These are phyloP conservation scores for Scalopus aquaticus DNA, from an alignment of 2,113 vertebrate genomes.

Conservation along the genomic window DNA sequence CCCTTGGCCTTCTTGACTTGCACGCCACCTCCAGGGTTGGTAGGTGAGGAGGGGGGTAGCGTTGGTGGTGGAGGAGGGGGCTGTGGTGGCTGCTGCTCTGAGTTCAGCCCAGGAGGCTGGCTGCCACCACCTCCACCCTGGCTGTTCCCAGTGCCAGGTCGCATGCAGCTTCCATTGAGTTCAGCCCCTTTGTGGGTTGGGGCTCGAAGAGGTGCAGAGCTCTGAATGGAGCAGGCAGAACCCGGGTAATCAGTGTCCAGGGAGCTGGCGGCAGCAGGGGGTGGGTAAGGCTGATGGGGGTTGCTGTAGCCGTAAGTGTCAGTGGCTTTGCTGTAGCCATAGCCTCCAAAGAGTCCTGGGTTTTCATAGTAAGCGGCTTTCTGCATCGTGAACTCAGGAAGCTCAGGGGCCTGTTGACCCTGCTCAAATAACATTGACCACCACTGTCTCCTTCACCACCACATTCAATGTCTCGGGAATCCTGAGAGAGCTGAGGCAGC, in stretches of 20 bases:
- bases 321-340: conserved; percentile 94
- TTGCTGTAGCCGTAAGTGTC: conserved; percentile 93
- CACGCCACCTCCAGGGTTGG: conserved; percentile 90
- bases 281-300: conserved; percentile 92
- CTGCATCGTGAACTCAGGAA: conserved; percentile 95
- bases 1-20: conserved; percentile 94
- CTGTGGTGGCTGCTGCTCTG: conserved; percentile 89
- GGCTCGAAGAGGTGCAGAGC: conserved; percentile 87
- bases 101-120: conserved; percentile 89
- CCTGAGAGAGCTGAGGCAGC: conserved; percentile 83
- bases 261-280: conserved; percentile 83
- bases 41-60: conserved; percentile 93
- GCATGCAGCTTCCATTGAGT: conserved; percentile 96
- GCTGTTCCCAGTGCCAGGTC: conserved; percentile 87
- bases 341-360: conserved; percentile 96
- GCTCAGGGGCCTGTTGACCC: conserved; percentile 88
- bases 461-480: conserved; percentile 51
- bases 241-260: conserved; percentile 94
- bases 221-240: conserved; percentile 96
- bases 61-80: conserved; percentile 89
- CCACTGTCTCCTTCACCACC: conserved; percentile 81
- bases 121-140: conserved; percentile 84
- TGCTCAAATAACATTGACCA: conserved; percentile 96
- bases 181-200: conserved; percentile 93
- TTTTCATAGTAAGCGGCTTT: conserved; percentile 99